Percentiles rank a stretch among this genome's conserved stretches.
phyloP scores from a whole-genome alignment of 1,140 invertebrate species.

The Procambarus virginalis region DNA sequence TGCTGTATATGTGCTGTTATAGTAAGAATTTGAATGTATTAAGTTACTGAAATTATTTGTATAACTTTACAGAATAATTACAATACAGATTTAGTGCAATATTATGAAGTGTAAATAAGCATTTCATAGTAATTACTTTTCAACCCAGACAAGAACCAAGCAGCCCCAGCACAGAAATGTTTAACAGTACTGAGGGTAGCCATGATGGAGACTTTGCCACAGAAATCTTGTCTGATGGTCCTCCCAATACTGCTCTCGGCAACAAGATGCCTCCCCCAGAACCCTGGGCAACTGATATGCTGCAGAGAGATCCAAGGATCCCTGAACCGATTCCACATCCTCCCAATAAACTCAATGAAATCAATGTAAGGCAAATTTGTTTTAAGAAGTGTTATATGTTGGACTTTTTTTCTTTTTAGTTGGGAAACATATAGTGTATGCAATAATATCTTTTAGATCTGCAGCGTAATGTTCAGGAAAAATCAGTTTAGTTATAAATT shows the following conservation, averaged over 20 bases:
- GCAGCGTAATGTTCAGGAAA: too few species aligned
- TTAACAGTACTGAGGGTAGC: constrained; percentile 55
- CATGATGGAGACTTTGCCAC: constrained; percentile 17
- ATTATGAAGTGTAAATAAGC: not conserved
- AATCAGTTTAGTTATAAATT: too few species aligned
- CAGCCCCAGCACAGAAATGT: constrained; percentile 66
- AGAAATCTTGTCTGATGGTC: constrained; percentile 39
- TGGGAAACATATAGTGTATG: not conserved
- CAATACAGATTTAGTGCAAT: too few species aligned
- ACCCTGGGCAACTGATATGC: not conserved
- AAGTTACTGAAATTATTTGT: too few species aligned
- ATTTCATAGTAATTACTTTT: not conserved
- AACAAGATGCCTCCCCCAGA: constrained; percentile 32
- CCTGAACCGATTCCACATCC: constrained; percentile 46
- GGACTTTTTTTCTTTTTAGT: constrained; percentile 3
- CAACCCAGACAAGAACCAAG: constrained; percentile 64
- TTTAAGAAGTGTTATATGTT: not conserved
- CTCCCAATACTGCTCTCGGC: not conserved
- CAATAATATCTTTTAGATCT: too few species aligned
- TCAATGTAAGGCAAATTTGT: constrained; percentile 45
- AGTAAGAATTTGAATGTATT: too few species aligned
- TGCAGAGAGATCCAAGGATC: constrained; percentile 34
- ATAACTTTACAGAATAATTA: too few species aligned
- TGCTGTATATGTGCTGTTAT: too few species aligned
- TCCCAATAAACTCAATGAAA: constrained; percentile 34